Conservation (phyloP, 1,140 invertebrate genomes). For the Neodiprion virginianus region DNA sequence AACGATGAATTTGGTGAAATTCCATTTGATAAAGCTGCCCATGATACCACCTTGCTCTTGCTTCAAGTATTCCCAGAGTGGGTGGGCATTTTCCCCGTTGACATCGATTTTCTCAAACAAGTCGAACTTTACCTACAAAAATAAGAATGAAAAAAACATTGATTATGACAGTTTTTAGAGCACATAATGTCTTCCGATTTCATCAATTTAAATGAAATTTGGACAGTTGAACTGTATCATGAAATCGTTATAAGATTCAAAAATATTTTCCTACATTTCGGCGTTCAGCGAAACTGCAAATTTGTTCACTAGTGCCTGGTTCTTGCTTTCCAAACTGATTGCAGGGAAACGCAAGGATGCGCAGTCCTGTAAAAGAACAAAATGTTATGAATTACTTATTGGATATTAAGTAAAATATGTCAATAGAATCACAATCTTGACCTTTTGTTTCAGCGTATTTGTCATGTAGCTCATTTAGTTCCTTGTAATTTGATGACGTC, state of each 20-base stretch:
- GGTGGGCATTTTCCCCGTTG: conserved; percentile 80
- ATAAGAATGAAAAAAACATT: not conserved
- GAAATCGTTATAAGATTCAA: conserved; percentile 66
- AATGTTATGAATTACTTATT: conserved; percentile 17
- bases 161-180: not conserved
- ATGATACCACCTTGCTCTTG: conserved; percentile 74
- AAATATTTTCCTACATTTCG: conserved; percentile 38
- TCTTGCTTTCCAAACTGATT: conserved; percentile 86
- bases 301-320: conserved; percentile 71
- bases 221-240: not conserved
- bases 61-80: conserved; percentile 84
- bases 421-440: not conserved
- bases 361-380: conserved; percentile 56
- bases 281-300: conserved; percentile 68
- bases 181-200: not conserved
- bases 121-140: conserved; percentile 1
- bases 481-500: conserved; percentile 76
- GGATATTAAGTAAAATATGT: too few relatives aligned
- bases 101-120: conserved; percentile 77
- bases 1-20: conserved; percentile 92
- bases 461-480: conserved; percentile 72
- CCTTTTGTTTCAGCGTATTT: conserved; percentile 66
- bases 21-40: conserved; percentile 88
- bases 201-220: not conserved
- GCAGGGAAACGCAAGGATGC: conserved; percentile 86